Base-by-base conservation (phyloP, 2,888 invertebrate genomes). In the Hoplodrina ambigua region DNA sequence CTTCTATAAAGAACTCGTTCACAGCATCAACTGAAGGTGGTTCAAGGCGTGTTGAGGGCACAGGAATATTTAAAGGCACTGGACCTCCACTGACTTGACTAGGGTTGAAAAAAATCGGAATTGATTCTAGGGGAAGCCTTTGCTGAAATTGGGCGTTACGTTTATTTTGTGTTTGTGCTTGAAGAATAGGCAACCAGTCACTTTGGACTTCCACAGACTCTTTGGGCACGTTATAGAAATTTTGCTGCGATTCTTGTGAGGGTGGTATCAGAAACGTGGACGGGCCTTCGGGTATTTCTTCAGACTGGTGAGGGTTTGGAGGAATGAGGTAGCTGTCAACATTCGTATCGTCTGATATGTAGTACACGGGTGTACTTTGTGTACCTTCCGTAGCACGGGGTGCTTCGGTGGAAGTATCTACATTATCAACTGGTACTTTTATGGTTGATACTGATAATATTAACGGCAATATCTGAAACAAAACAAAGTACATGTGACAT, bases 161-260 rank as follows among this genome's bases (percentile, higher is more conserved):
- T 79, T 81, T 73, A 37, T 33, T 85, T 71, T 80, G 77, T 0
- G 75, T 69, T 33, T 70, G 69, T 59, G 63, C 69, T 78, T 92
- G 88, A 2, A 88, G 83, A 62, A 95, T 93, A 3, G 96, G 96
- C 78, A 93, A 91, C 96, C 96, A 96, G 55, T 95, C 96, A 4
- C 90, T 89, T 80, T 95, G 94, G 50, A 88, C 88, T 1, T 85
- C 81, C 33, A 50, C 90, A 0, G 92, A 80, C 72, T 91, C 90
- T 30, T 89, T 87, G 2, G 92, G 90, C 15, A 87, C 82, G 33
- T 68, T 56, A 44, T 90, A 91, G 59, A 90, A 92, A 53, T 91
- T 89, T 4, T 84, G 72, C 72, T 90, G 89, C 69, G 86, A 87
- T 37, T 88, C 89, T 69, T 87, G 84, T 53, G 87, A 75, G 0